Evolutionary conservation across 2,113 vertebrate genomes (phyloP).

Genomic region (Callaeas wilsoni): DNA sequence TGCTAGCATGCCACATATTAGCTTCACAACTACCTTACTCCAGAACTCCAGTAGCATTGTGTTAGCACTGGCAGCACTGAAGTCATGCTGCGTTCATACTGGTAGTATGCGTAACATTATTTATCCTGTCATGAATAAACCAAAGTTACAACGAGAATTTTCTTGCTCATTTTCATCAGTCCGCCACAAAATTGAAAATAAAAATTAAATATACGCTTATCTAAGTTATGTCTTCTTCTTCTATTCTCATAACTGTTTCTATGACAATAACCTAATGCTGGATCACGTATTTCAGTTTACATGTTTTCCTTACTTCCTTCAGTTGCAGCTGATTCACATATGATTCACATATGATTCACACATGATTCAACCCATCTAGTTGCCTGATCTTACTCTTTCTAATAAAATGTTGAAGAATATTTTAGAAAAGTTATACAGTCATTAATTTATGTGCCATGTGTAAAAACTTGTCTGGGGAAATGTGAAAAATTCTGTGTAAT

Average conservation of each 20-base stretch:
- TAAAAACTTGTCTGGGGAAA: background rate
- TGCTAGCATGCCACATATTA: background rate
- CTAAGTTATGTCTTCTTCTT: background rate
- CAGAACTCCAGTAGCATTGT: background rate
- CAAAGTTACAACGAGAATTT: background rate
- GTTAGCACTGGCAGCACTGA: background rate
- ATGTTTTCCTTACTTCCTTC: background rate
- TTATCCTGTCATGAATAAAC: background rate
- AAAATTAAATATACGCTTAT: background rate
- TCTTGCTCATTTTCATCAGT: background rate
- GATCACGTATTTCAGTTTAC: background rate
- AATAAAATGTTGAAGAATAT: background rate
- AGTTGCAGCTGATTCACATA: background rate
- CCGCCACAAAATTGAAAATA: background rate
- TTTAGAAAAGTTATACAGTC: background rate
- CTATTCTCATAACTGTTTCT: background rate
- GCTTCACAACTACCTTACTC: background rate
- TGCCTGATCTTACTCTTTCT: background rate
- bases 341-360: background rate
- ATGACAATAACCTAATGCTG: background rate
- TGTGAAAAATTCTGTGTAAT: background rate
- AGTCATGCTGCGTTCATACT: background rate
- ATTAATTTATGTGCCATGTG: fast-evolving
- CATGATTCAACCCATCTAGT: background rate
- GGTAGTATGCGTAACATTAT: background rate